Conservation (phyloP, 2,113 vertebrate genomes). For the Drymodes brunneopygia region DNA sequence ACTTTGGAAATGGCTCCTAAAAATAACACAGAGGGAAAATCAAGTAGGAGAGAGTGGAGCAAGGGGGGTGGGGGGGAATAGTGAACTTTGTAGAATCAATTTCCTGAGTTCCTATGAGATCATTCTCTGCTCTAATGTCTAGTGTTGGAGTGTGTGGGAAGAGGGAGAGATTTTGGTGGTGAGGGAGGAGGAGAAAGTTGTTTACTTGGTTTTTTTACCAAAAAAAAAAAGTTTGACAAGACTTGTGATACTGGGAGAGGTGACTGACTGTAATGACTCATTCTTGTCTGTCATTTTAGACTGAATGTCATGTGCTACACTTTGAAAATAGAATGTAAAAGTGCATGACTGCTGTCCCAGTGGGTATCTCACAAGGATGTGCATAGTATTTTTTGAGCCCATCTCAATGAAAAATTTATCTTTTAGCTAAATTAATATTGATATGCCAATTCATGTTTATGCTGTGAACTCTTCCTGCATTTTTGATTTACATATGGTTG, state of each 20-base stretch:
- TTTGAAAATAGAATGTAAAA: background rate
- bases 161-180: background rate
- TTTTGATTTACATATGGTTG: background rate
- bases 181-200: background rate
- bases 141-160: background rate
- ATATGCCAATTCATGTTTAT: background rate
- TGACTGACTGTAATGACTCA: background rate
- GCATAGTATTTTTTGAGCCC: background rate
- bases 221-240: background rate
- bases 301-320: background rate
- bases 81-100: background rate
- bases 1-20: background rate
- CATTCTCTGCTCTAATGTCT: background rate
- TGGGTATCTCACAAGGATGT: background rate
- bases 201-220: background rate
- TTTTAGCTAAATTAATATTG: background rate
- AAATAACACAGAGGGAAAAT: background rate
- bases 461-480: background rate
- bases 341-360: background rate
- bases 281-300: background rate
- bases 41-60: background rate
- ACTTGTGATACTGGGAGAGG: background rate
- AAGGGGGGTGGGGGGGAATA: background rate
- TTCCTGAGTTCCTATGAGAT: background rate
- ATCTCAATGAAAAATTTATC: background rate